Evolutionary conservation across 2,797 vertebrate species (phyloP).

Genomic region (Triplophysa bombifrons): DNA sequence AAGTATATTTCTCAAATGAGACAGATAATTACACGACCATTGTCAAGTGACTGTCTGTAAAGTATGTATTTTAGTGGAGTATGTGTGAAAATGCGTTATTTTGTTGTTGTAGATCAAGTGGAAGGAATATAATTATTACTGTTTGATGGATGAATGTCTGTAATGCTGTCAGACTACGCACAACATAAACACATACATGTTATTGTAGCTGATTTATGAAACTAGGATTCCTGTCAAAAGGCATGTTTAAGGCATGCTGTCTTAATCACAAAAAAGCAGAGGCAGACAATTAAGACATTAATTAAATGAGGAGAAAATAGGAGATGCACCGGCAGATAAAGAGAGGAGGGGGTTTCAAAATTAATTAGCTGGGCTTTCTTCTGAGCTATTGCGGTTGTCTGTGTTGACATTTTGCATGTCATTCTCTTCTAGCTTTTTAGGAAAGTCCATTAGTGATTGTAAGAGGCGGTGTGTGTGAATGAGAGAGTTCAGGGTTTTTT

Average conservation of each 20-base stretch:
- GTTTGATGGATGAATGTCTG: conserved; percentile 69
- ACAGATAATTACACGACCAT: too few relatives aligned
- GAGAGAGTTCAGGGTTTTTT: conserved; percentile 46
- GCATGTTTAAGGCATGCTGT: conserved; percentile 61
- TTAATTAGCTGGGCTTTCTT: conserved; percentile 48
- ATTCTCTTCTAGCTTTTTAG: conserved; percentile 13
- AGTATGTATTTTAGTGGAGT: too few relatives aligned
- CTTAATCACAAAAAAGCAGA: conserved; percentile 64
- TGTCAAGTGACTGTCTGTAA: too few relatives aligned
- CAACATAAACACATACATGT: background rate
- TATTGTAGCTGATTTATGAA: background rate
- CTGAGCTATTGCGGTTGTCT: conserved; percentile 31
- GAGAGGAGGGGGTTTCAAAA: conserved; percentile 43
- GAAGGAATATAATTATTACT: conserved; percentile 64
- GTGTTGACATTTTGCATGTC: conserved; percentile 52
- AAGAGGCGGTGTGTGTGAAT: conserved; percentile 45
- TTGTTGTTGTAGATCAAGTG: conserved; percentile 64
- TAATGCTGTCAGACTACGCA: conserved; percentile 47
- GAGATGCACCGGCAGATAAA: conserved; percentile 52
- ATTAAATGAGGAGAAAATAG: conserved; percentile 74
- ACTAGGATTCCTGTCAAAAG: conserved; percentile 29
- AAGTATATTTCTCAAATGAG: too few relatives aligned
- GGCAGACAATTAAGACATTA: conserved; percentile 83
- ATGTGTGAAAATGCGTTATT: conserved; percentile 45
- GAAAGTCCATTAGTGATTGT: conserved; percentile 46